These are phyloP conservation scores for Notoglanidium macrostoma DNA, from an alignment of 2,797 vertebrate species.

Conservation along the genomic window DNA sequence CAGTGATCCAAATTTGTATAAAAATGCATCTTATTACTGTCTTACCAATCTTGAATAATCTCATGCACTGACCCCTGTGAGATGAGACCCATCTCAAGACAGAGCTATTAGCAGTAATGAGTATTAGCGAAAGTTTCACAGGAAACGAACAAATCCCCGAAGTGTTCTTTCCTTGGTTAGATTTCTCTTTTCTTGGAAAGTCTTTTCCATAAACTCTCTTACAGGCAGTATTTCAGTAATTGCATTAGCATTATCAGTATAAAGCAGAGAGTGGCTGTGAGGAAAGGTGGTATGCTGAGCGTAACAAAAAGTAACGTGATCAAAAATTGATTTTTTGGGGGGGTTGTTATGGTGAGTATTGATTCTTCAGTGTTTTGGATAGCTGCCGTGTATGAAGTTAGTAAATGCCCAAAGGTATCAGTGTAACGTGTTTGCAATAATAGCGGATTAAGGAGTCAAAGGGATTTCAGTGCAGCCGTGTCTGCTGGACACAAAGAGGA, in stretches of 20 bases:
- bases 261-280: not conserved
- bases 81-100: not conserved
- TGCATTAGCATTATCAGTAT: not conserved
- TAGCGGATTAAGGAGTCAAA: not conserved
- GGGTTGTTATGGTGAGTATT: not conserved
- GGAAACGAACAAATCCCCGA: not conserved
- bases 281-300: not conserved
- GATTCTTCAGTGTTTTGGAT: not conserved
- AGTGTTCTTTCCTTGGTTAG: too few relatives aligned
- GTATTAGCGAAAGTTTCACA: slow-evolving; percentile 4
- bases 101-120: slow-evolving; percentile 4
- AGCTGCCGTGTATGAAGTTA: not conserved
- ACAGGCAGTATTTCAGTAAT: not conserved
- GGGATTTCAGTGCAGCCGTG: not conserved
- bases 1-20: not conserved
- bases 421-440: not conserved
- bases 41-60: not conserved
- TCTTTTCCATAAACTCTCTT: not conserved
- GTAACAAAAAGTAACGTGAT: not conserved
- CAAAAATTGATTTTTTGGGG: not conserved
- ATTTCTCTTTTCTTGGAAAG: not conserved
- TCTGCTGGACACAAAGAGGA: not conserved
- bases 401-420: not conserved
- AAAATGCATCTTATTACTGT: not conserved
- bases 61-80: not conserved